phyloP scores from a whole-genome alignment of 2,113 vertebrate species.

The Rhinolophus ferrumequinum region DNA sequence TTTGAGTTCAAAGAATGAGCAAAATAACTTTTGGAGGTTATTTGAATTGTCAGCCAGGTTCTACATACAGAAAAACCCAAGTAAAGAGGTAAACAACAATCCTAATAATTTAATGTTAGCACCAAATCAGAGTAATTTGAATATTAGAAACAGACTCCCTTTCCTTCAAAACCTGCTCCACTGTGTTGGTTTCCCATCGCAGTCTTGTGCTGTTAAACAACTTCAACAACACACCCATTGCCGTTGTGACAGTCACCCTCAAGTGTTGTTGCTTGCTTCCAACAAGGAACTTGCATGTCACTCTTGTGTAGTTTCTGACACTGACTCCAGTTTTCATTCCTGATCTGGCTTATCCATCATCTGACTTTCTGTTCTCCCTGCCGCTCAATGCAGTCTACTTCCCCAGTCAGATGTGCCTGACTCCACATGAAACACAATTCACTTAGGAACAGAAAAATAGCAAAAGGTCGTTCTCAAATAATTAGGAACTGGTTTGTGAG shows the following conservation, averaged over 20 bases:
- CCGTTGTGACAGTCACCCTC: not conserved
- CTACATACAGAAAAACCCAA: not conserved
- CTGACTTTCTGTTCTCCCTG: not conserved
- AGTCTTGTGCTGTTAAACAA: not conserved
- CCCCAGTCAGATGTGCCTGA: not conserved
- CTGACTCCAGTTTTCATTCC: not conserved
- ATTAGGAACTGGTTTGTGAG: not conserved
- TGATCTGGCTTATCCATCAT: not conserved
- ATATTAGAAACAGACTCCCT: not conserved
- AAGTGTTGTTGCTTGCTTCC: not conserved
- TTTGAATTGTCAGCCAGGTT: slow-evolving; percentile 27
- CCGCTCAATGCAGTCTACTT: not conserved
- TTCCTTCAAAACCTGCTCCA: not conserved
- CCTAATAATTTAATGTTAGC: slow-evolving; percentile 7
- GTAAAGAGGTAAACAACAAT: slow-evolving; percentile 10
- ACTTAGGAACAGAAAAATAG: not conserved
- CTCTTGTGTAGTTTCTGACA: not conserved
- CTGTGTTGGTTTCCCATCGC: not conserved
- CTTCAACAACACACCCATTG: not conserved
- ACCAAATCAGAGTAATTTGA: slow-evolving; percentile 8
- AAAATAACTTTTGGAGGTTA: slow-evolving; percentile 2
- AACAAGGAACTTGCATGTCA: not conserved
- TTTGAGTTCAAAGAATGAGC: slow-evolving; percentile 49
- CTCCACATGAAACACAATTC: not conserved
- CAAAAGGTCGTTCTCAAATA: not conserved